These are phyloP conservation scores for Criorhina ranunculi DNA, from an alignment of 2,888 invertebrate genomes.

Conservation along the genomic window DNA sequence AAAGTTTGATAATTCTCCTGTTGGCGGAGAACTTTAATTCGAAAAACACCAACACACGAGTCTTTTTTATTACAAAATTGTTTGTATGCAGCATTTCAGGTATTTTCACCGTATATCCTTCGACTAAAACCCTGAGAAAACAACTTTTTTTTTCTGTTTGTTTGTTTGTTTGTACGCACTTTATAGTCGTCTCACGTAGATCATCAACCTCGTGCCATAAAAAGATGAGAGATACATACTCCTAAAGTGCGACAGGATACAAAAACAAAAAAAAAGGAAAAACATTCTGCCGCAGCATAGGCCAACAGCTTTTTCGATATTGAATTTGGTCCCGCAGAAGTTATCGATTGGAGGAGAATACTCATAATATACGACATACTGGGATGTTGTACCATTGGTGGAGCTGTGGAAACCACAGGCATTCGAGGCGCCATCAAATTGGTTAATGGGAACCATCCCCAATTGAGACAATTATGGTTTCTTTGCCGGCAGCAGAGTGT, in stretches of 20 bases:
- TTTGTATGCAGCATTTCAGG: slow-evolving; percentile 38
- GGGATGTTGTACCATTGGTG: too few relatives aligned
- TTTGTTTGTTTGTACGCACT: slow-evolving; percentile 4
- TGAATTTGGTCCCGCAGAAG: slow-evolving; percentile 8
- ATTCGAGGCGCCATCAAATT: slow-evolving; percentile 1
- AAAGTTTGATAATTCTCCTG: not conserved
- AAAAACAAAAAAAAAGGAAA: too few relatives aligned
- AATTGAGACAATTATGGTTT: slow-evolving; percentile 18
- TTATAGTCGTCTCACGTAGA: slow-evolving; percentile 49
- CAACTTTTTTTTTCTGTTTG: slow-evolving; percentile 6
- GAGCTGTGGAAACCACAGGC: slow-evolving; percentile 2
- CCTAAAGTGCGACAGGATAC: not conserved
- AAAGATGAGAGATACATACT: not conserved
- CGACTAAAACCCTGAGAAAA: slow-evolving; percentile 24
- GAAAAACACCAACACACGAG: slow-evolving; percentile 18
- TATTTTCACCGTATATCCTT: slow-evolving; percentile 22
- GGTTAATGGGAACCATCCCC: slow-evolving; percentile 3
- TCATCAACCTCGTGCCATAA: slow-evolving; percentile 39
- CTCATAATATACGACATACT: not conserved
- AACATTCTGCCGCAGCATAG: not conserved
- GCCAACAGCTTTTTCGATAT: slow-evolving; percentile 12
- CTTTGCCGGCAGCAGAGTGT: not conserved
- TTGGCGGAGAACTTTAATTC: slow-evolving; percentile 19
- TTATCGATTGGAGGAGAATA: slow-evolving; percentile 1
- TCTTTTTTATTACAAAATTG: slow-evolving; percentile 39